Conservation (phyloP, 2,888 invertebrate species). For the Eudemis profundana region DNA sequence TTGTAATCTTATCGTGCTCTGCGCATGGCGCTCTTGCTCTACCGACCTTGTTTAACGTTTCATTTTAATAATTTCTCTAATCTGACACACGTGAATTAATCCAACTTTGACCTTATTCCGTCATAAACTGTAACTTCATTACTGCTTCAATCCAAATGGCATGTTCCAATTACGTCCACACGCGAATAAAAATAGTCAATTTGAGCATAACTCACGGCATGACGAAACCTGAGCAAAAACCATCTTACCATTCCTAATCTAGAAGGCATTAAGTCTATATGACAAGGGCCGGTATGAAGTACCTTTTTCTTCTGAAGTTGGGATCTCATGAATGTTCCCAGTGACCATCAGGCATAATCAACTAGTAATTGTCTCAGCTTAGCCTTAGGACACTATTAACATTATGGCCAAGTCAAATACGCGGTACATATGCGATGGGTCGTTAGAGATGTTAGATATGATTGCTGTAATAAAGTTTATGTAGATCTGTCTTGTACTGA, state of each 20-base stretch:
- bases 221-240: slow-evolving; percentile 26
- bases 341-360: slow-evolving; percentile 75
- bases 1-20: no score
- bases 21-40: no score
- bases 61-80: background rate
- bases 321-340: slow-evolving; percentile 25
- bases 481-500: slow-evolving; percentile 7
- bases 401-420: slow-evolving; percentile 51
- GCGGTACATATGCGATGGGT: slow-evolving; percentile 22
- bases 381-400: slow-evolving; percentile 75
- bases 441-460: slow-evolving; percentile 17
- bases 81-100: slow-evolving; percentile 18
- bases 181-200: slow-evolving; percentile 35
- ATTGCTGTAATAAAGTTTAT: slow-evolving; percentile 29
- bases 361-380: slow-evolving; percentile 64
- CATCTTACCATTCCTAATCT: background rate
- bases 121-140: slow-evolving; percentile 29
- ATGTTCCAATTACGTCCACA: slow-evolving; percentile 30
- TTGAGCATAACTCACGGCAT: slow-evolving; percentile 32
- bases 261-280: slow-evolving; percentile 4
- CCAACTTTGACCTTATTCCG: slow-evolving; percentile 30
- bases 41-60: no score
- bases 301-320: background rate
- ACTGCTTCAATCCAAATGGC: slow-evolving; percentile 29
- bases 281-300: background rate